Percentiles rank a stretch among this genome's conserved stretches.
Conservation (phyloP, 2,888 invertebrate species). For the Dermolepida albohirtum region DNA sequence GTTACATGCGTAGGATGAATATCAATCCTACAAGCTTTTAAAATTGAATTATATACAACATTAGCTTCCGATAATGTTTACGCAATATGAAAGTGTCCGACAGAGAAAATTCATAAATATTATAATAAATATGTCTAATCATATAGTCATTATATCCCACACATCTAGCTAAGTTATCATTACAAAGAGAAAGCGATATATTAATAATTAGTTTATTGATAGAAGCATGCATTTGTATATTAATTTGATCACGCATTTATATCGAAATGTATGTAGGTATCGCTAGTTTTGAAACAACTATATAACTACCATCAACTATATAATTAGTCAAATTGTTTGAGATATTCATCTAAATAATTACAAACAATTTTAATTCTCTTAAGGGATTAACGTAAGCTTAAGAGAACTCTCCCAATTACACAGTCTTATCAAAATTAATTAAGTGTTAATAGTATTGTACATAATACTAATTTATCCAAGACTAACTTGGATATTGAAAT, state of each 20-base stretch:
- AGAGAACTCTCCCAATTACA: constrained; percentile 1
- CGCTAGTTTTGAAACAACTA: too few species aligned
- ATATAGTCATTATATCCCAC: constrained; percentile 14
- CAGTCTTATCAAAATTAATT: constrained; percentile 9
- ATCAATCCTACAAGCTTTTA: constrained; percentile 16
- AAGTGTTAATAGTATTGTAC: constrained; percentile 4
- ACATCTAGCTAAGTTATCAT: not conserved
- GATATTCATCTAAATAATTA: constrained; percentile 1
- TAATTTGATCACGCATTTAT: too few species aligned
- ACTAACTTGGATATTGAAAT: not conserved
- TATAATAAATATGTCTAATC: constrained; percentile 3
- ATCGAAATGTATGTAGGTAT: too few species aligned
- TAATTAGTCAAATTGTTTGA: constrained; percentile 16
- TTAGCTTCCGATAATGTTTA: constrained; percentile 27
- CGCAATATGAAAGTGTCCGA: constrained; percentile 9
- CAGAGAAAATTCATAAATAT: constrained; percentile 26
- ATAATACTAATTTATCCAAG: not conserved
- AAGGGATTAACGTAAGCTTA: constrained; percentile 12
- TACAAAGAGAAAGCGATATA: too few species aligned
- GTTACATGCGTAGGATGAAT: constrained; percentile 14
- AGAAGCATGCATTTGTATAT: too few species aligned
- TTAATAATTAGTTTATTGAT: too few species aligned
- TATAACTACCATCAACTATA: not conserved
- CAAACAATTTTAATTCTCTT: constrained; percentile 20
- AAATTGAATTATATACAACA: constrained; percentile 19